Conservation (phyloP, 2,888 invertebrate species). For the Anagyrus pseudococci region DNA sequence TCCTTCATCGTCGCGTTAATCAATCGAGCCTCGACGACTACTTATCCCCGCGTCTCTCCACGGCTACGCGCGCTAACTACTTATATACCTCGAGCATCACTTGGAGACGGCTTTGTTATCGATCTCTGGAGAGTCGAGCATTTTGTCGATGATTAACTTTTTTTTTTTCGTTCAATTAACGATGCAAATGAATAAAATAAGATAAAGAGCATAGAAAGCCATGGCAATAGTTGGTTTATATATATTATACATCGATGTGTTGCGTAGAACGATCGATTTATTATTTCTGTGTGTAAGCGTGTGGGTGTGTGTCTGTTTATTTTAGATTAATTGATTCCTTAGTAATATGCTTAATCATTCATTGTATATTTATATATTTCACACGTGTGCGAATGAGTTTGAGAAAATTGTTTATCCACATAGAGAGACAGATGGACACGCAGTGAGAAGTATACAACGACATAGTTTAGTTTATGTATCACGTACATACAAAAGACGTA, state of each 20-base stretch:
- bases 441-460: not conserved
- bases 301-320: not conserved
- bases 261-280: too few species aligned
- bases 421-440: not conserved
- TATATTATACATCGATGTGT: slow-evolving; percentile 31
- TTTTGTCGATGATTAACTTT: too few species aligned
- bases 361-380: slow-evolving; percentile 8
- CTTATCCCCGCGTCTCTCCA: too few species aligned
- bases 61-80: too few species aligned
- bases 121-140: too few species aligned
- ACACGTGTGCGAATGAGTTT: too few species aligned
- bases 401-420: too few species aligned
- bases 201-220: slow-evolving; percentile 17
- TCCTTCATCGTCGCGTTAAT: too few species aligned
- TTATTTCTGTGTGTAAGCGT: too few species aligned
- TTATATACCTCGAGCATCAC: too few species aligned
- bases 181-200: slow-evolving; percentile 14
- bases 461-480: not conserved
- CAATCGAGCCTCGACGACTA: too few species aligned
- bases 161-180: slow-evolving; percentile 2
- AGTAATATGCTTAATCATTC: slow-evolving; percentile 24
- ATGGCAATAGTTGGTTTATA: slow-evolving; percentile 27
- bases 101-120: too few species aligned
- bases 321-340: slow-evolving; percentile 35
- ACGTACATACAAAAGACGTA: not conserved